Base-by-base conservation (phyloP, 2,888 invertebrate species). In the Xylota sylvarum region DNA sequence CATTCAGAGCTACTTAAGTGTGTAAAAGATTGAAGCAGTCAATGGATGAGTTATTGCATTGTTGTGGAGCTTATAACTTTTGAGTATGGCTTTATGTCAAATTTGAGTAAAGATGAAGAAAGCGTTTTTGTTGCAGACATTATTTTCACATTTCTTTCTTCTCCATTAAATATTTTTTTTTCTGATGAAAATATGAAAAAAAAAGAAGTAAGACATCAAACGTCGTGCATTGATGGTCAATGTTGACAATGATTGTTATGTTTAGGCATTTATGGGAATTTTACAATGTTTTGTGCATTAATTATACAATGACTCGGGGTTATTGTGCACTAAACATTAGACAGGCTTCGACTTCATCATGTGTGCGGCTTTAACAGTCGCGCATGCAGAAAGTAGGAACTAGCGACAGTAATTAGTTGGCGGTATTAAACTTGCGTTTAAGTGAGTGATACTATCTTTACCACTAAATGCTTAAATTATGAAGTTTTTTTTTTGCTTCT, bases 311-410 rank as follows among this genome's bases (percentile, higher is more conserved):
- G 46, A 43, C 32, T 19, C 2, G 55, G 35, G 43, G n/a, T 35
- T 3, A 35, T 35, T 35, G 35, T 10, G n/a, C 69, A 70, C 56
- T 67, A 52, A 52, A 6, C 52, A 70, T 70, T 67, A 52, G 67
- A 6, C 52, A 52, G 69, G 23, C 1, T 23, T 23, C 23, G 23
- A 23, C 1, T 23, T 37, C 67, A 37, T 67, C 9, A 7, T 10
- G 5, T 14, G 1, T 17, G 27, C 12, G 46, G 64, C 9, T 19
- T 50, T 19, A n/a, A 65, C 14, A 14, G 46, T 50, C 32, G 64
- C 17, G 64, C 46, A 32, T 67, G 67, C 67, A 52, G 52, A 67
- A 70, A 70, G 69, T 56, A 55, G 43, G 56, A 70, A 52, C 32
- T 52, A 48, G 1, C 17, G 9, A 19, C 5, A 32, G 35, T 48